phyloP scores from a whole-genome alignment of 2,797 vertebrate genomes.

The Dromococcyx pavoninus region DNA sequence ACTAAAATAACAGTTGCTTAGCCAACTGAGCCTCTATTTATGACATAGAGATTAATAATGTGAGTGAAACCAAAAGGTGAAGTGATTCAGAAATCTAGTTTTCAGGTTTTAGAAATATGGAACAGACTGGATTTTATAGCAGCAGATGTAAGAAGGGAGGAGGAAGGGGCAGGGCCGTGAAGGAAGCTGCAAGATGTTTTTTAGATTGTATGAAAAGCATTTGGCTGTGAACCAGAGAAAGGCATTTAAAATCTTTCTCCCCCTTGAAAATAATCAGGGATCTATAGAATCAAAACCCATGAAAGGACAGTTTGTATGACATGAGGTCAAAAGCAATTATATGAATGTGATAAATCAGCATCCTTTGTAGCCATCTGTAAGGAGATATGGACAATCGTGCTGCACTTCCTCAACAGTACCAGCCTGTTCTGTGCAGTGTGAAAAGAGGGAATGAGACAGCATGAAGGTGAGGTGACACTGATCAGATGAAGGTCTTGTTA shows the following conservation, averaged over 20 bases:
- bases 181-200: constrained; percentile 30
- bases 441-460: neutral
- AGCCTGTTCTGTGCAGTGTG: neutral
- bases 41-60: constrained; percentile 45
- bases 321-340: neutral
- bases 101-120: constrained; percentile 36
- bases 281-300: neutral
- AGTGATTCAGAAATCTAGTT: constrained; percentile 43
- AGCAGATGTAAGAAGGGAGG: constrained; percentile 49
- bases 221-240: constrained; percentile 28
- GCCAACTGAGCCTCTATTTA: constrained; percentile 17
- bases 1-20: constrained; percentile 46
- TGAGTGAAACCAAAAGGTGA: constrained; percentile 40
- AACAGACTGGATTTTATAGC: constrained; percentile 21
- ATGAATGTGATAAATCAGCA: neutral
- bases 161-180: constrained; percentile 14
- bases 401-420: neutral
- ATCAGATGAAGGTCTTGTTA: neutral
- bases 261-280: neutral
- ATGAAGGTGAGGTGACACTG: neutral
- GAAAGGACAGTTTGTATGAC: neutral
- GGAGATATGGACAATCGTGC: rapidly evolving
- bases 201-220: constrained; percentile 6
- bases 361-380: neutral
- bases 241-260: neutral